Evolutionary conservation across 2,113 vertebrate species (phyloP).

Genomic region (Steatornis caripensis): DNA sequence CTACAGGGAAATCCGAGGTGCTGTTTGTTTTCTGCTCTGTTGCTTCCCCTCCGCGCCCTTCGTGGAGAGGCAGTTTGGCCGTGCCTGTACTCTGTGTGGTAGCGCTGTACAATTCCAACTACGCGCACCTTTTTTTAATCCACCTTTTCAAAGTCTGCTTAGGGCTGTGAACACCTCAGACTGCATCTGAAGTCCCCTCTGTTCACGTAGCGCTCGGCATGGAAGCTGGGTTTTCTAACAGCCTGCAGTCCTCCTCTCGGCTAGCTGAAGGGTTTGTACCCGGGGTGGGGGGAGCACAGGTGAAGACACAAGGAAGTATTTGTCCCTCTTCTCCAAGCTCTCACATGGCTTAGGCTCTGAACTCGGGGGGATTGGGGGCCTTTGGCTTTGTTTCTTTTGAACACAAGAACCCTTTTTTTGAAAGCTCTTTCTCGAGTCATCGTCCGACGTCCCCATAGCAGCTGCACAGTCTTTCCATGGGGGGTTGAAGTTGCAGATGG

Average conservation of each 20-base stretch:
- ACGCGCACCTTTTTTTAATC: too few species aligned
- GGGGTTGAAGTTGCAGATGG: background rate
- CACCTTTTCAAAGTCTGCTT: too few species aligned
- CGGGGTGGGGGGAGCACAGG: background rate
- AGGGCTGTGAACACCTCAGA: too few species aligned
- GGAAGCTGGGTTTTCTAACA: background rate
- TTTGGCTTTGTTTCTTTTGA: background rate
- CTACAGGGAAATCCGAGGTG: too few species aligned
- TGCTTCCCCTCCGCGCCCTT: too few species aligned
- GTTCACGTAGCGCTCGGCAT: too few species aligned
- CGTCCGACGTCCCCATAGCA: background rate
- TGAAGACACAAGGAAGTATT: background rate
- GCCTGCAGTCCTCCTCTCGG: background rate
- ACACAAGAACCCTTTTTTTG: background rate
- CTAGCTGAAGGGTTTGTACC: background rate
- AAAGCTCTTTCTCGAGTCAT: too few species aligned
- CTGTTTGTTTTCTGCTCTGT: too few species aligned
- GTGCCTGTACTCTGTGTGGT: too few species aligned
- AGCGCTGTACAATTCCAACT: too few species aligned
- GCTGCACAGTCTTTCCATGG: background rate
- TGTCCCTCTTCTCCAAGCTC: background rate
- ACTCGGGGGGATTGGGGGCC: accelerated
- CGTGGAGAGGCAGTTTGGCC: too few species aligned
- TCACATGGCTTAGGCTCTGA: background rate
- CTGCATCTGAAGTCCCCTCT: too few species aligned